Percentiles rank a stretch among this genome's conserved stretches.
Evolutionary conservation across 2,797 vertebrate genomes (phyloP).

Genomic region (Harpagifer antarcticus): DNA sequence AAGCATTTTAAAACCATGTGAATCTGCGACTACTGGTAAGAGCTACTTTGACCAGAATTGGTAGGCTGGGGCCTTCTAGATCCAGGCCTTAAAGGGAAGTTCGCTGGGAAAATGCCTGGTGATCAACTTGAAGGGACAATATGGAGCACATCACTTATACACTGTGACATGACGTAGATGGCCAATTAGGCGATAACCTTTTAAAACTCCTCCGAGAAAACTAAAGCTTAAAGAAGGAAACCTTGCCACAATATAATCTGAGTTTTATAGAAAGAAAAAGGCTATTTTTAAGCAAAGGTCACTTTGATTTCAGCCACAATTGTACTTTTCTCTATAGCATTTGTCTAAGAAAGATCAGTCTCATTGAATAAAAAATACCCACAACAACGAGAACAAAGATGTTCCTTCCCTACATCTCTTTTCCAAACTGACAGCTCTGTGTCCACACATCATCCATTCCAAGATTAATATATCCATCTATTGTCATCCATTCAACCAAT

Average conservation of each 20-base stretch:
- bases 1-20: background rate
- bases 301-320: background rate
- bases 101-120: background rate
- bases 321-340: background rate
- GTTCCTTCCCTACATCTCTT: background rate
- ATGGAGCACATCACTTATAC: background rate
- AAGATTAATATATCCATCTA: background rate
- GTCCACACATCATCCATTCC: background rate
- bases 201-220: background rate
- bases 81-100: background rate
- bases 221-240: background rate
- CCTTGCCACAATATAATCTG: background rate
- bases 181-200: background rate
- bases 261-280: background rate
- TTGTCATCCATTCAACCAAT: background rate
- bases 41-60: background rate
- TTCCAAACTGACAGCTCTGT: background rate
- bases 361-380: background rate
- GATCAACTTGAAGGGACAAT: background rate
- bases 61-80: background rate
- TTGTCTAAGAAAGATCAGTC: background rate
- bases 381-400: background rate
- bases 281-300: background rate
- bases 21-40: background rate
- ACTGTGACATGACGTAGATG: rapidly evolving